Evolutionary conservation across 1,140 invertebrate genomes (phyloP).

Genomic region (Drosophila elegans): DNA sequence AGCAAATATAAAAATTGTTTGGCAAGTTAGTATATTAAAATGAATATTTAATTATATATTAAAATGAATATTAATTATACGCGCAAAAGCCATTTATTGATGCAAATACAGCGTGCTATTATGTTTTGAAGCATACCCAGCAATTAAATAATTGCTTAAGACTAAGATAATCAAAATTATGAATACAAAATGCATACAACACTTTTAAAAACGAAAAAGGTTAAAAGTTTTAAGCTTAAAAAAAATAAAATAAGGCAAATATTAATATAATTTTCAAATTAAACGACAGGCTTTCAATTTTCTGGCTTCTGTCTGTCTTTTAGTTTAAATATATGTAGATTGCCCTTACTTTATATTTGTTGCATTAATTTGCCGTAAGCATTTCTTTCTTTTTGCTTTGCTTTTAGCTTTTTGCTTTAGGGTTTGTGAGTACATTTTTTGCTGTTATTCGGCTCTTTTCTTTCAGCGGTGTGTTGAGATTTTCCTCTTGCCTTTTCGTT

Average conservation of each 20-base stretch:
- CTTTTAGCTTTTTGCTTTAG: conserved; percentile 6
- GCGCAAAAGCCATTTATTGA: conserved; percentile 29
- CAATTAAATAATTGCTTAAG: not conserved
- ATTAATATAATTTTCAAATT: conserved; percentile 13
- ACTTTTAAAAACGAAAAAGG: not conserved
- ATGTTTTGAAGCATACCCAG: not conserved
- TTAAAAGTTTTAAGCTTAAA: not conserved
- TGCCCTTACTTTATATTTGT: conserved; percentile 55
- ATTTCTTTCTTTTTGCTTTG: conserved; percentile 22
- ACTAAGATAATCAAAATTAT: not conserved
- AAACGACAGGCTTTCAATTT: conserved; percentile 3
- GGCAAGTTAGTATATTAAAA: conserved; percentile 44
- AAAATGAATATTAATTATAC: not conserved
- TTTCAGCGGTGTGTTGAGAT: conserved; percentile 42
- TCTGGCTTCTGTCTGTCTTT: conserved; percentile 4
- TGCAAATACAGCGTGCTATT: conserved; percentile 20
- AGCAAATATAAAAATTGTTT: conserved; percentile 1
- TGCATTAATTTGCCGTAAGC: conserved; percentile 60
- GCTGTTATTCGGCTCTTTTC: conserved; percentile 38
- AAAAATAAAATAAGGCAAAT: not conserved
- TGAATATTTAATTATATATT: conserved; percentile 6
- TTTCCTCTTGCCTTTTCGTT: conserved; percentile 27
- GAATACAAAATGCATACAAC: not conserved
- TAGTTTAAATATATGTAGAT: conserved; percentile 38
- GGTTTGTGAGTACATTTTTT: conserved; percentile 40